A percentile compares a stretch with the other conserved stretches of the same genome.
Evolutionary conservation across 2,113 vertebrate species (phyloP).

Genomic region (Bambusicola thoracicus): DNA sequence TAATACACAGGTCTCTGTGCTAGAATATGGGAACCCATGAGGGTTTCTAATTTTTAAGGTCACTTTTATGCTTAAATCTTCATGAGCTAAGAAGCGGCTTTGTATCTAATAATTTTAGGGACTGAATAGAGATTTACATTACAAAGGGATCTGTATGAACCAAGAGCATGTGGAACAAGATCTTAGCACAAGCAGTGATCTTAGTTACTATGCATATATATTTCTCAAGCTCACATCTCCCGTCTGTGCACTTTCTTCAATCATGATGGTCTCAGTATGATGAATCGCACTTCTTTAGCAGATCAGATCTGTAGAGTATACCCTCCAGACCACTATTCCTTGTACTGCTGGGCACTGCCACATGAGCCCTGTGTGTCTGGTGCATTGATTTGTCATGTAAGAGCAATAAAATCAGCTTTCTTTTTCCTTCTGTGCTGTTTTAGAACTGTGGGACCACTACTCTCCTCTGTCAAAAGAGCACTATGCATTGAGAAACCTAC

Average conservation of each 20-base stretch:
- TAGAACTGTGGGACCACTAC: background rate
- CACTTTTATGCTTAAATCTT: background rate
- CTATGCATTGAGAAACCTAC: background rate
- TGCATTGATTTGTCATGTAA: background rate
- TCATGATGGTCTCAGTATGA: background rate
- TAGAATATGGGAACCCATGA: background rate
- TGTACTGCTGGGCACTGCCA: background rate
- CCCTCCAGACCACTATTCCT: background rate
- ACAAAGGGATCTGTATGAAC: background rate
- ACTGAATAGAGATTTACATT: background rate
- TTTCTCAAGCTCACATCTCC: background rate
- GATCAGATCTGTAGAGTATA: background rate
- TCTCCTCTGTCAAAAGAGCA: background rate
- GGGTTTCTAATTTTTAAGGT: background rate
- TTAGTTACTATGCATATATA: background rate
- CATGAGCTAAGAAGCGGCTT: background rate
- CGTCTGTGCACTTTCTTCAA: background rate
- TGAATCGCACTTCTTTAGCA: background rate
- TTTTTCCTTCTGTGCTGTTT: background rate
- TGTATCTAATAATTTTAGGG: background rate
- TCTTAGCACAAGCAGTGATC: background rate
- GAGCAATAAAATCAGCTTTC: background rate
- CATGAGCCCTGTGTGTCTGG: fast-evolving
- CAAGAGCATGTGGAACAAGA: background rate
- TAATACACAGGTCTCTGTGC: background rate